Evolutionary conservation across 2,113 vertebrate species (phyloP).

Genomic region (Corynorhinus townsendii): DNA sequence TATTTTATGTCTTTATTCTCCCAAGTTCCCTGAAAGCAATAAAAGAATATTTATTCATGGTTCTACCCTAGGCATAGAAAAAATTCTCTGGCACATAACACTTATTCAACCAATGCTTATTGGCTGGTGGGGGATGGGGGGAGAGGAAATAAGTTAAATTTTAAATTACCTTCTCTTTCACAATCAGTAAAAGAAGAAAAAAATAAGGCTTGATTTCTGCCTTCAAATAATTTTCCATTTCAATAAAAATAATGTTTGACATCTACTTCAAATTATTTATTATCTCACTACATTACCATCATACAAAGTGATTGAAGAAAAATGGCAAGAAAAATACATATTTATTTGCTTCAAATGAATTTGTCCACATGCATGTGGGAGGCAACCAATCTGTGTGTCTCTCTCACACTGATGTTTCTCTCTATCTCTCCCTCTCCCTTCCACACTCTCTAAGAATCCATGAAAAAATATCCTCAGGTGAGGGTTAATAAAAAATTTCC

Average conservation of each 20-base stretch:
- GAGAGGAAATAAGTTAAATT: background rate
- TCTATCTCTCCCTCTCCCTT: no score
- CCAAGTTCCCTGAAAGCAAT: background rate
- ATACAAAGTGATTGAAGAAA: background rate
- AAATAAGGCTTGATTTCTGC: background rate
- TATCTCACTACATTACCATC: background rate
- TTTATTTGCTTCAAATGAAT: background rate
- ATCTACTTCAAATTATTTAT: background rate
- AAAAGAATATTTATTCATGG: background rate
- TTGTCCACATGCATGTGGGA: background rate
- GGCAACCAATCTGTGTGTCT: no score
- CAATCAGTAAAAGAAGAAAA: background rate
- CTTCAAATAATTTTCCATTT: conserved; percentile 4
- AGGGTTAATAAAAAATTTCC: background rate
- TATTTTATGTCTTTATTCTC: background rate
- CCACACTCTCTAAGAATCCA: no score
- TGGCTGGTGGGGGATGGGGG: background rate
- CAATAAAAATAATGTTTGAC: background rate
- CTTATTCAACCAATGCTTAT: background rate
- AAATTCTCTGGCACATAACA: background rate
- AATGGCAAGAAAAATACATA: background rate
- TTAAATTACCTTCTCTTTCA: background rate
- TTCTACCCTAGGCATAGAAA: background rate
- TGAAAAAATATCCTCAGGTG: no score
- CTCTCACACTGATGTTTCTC: no score